These are phyloP conservation scores for Turnix velox DNA, from an alignment of 2,113 vertebrate species.

Conservation along the genomic window DNA sequence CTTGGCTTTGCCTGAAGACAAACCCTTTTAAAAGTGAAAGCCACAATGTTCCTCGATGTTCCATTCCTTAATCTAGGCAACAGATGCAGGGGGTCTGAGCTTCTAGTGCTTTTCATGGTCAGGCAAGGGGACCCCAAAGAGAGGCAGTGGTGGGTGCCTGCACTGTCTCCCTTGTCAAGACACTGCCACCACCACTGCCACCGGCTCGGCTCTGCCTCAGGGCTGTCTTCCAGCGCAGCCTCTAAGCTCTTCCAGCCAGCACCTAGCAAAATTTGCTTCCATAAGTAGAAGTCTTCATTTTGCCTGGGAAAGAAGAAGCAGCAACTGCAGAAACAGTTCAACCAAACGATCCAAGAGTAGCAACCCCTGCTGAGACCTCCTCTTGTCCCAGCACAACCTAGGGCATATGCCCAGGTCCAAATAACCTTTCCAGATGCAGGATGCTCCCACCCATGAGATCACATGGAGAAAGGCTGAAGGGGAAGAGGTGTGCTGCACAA, in stretches of 20 bases:
- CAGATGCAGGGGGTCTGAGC: background rate
- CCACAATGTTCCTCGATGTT: background rate
- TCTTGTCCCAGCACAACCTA: background rate
- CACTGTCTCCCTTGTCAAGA: background rate
- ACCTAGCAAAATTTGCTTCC: background rate
- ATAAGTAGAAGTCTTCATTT: background rate
- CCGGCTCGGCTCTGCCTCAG: background rate
- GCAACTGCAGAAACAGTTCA: background rate
- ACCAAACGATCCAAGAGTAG: background rate
- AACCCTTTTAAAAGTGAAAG: background rate
- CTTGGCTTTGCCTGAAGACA: background rate
- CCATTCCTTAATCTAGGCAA: background rate
- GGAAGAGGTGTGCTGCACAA: background rate
- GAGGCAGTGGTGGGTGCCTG: background rate
- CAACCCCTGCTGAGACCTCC: background rate
- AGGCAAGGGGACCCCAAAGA: accelerated
- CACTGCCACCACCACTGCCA: accelerated
- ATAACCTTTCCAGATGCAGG: background rate
- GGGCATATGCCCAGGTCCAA: accelerated
- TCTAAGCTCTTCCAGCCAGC: background rate
- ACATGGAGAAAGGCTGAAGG: background rate
- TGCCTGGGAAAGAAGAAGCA: background rate
- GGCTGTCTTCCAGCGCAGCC: background rate
- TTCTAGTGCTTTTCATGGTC: background rate
- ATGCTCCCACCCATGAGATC: background rate